Percentiles rank a stretch among this genome's conserved stretches.
Evolutionary conservation across 2,113 vertebrate species (phyloP).

Genomic region (Alaudala cheleensis): DNA sequence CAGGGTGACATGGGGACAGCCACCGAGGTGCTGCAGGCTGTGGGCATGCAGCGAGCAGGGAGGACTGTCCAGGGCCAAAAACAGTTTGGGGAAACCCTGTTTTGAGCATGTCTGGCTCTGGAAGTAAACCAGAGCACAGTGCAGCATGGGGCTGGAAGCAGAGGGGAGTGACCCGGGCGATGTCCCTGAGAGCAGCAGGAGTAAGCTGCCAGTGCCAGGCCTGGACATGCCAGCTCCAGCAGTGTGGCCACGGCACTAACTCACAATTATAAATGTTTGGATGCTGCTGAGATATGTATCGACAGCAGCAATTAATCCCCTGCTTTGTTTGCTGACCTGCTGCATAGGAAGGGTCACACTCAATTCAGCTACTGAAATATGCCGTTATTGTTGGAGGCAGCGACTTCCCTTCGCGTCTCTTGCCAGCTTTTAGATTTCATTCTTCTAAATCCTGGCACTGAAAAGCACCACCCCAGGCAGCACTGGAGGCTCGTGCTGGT

Average conservation of each 20-base stretch:
- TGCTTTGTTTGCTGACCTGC: slow-evolving; percentile 36
- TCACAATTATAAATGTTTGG: background rate
- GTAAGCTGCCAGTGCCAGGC: background rate
- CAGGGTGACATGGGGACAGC: background rate
- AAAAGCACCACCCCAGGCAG: background rate
- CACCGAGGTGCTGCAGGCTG: background rate
- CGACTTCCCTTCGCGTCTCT: background rate
- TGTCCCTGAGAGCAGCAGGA: rapidly evolving
- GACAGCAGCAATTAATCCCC: slow-evolving; percentile 40
- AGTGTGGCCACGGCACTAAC: background rate
- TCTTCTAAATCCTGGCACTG: background rate
- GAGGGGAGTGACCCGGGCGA: background rate
- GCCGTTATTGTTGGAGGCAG: background rate
- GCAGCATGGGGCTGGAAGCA: background rate
- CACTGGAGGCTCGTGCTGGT: background rate
- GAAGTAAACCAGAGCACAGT: background rate
- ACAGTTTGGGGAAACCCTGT: background rate
- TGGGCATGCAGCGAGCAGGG: background rate
- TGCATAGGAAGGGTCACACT: background rate
- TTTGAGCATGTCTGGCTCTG: background rate
- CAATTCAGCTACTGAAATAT: background rate
- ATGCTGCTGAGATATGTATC: background rate
- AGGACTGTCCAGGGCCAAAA: background rate
- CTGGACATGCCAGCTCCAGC: background rate
- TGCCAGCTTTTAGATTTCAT: slow-evolving; percentile 26